A percentile compares a stretch with the other conserved stretches of the same genome.
Conservation (phyloP, 2,888 invertebrate species). For the Drosophila koepferae region DNA sequence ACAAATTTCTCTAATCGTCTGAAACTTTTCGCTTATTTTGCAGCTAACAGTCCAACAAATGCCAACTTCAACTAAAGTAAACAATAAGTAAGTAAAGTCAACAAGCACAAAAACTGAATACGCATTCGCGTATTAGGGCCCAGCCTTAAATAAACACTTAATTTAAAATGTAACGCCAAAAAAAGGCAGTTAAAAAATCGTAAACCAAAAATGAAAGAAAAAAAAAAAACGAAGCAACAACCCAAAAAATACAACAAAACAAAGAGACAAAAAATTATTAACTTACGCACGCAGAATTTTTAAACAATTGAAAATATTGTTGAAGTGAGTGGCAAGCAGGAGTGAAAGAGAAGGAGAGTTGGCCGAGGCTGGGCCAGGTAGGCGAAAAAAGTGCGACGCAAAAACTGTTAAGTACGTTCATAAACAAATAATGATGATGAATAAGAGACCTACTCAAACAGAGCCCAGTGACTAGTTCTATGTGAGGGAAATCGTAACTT, state of each 20-base stretch:
- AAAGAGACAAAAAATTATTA: constrained; percentile 48
- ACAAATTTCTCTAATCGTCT: background rate
- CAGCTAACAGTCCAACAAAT: constrained; percentile 36
- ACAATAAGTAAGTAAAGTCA: constrained; percentile 57
- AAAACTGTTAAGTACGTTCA: constrained; percentile 72
- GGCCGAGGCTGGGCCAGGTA: constrained; percentile 2
- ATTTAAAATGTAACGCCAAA: constrained; percentile 76
- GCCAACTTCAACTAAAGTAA: constrained; percentile 52
- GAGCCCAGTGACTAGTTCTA: constrained; percentile 16
- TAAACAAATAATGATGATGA: constrained; percentile 71
- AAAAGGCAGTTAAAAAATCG: constrained; percentile 54
- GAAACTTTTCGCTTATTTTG: constrained; percentile 18
- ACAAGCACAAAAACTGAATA: constrained; percentile 24
- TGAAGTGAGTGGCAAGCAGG: background rate
- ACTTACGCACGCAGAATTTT: constrained; percentile 65
- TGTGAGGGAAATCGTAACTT: background rate
- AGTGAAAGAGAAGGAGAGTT: background rate
- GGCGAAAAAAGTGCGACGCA: constrained; percentile 49
- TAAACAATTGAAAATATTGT: constrained; percentile 72
- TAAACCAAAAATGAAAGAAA: constrained; percentile 22
- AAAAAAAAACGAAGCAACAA: constrained; percentile 3
- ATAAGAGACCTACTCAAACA: constrained; percentile 19
- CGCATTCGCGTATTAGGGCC: constrained; percentile 11
- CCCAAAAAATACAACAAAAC: constrained; percentile 5
- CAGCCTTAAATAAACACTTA: constrained; percentile 64